Base-by-base conservation (phyloP, 64 coral and sea anemone genomes). In the Anthopleura sola region DNA sequence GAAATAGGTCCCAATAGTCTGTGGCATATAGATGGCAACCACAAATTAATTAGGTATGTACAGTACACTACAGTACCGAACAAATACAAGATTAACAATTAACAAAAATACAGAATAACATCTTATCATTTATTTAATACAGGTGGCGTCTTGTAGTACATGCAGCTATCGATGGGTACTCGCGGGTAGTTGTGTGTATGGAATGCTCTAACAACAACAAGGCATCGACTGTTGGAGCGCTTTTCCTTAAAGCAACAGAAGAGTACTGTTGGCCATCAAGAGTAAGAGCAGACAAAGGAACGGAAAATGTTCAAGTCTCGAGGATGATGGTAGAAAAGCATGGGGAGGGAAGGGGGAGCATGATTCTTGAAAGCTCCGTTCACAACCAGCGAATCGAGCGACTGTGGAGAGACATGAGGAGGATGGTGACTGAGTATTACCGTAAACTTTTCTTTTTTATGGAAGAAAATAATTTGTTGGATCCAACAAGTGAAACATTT, bases 21-120 rank as follows among this genome's bases (percentile, higher is more conserved):
- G 6, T 88, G 92, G 92, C 92, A 93, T 38, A 93, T 93, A 31
- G 87, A 93, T 93, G 83, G 78, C 3, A 58, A 79, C 24, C 87
- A 90, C 48, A 84, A 76, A 23, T 75, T 89, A 57, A 17, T 20
- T 4, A 57, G 55, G 55, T 57, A 21, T 48, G 46, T 37, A 93
- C 85, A 86, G 62, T 24, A 48, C 46, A 11, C 28, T 68, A 68
- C 62, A 68, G 62, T 24, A 68, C 15, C 5, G 4, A 48, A 48
- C 46, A 48, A 48, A 48, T 48, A n/a, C n/a, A 5, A 48, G 11
- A 11, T 48, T 48, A 11, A 48, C 3, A 11, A 48, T 48, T 48
- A n/a, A n/a, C n/a, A n/a, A n/a, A n/a, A n/a, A 48, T 48, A 11
- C 46, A 48, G 46, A 48, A 48, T 48, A 48, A 5, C 46, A 48